Conservation (phyloP, 92 coral and sea anemone species). For the Bergia sp. region DNA sequence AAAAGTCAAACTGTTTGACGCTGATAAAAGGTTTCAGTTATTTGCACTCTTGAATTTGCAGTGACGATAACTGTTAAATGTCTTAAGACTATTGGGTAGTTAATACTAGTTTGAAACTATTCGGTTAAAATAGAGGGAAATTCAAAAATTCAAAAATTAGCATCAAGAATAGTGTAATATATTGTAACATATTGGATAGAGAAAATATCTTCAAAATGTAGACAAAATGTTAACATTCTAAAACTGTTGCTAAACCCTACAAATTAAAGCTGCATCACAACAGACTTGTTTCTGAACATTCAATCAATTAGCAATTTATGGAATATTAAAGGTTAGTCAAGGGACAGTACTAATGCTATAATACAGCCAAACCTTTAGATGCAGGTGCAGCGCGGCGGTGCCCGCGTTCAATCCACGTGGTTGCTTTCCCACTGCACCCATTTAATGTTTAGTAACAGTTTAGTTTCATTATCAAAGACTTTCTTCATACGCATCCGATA, state of each 20-base stretch:
- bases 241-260: not conserved
- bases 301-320: not conserved
- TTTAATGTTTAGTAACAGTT: constrained; percentile 32
- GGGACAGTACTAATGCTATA: not conserved
- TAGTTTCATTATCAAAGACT: constrained; percentile 38
- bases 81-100: not conserved
- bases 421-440: constrained; percentile 1
- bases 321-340: not conserved
- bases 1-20: not conserved
- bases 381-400: not conserved
- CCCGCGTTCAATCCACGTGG: constrained; percentile 6
- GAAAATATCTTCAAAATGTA: not conserved
- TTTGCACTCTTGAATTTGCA: not conserved
- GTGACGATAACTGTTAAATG: too few species aligned
- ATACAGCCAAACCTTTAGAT: not conserved
- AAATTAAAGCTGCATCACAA: not conserved
- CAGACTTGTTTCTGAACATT: too few species aligned
- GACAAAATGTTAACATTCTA: not conserved
- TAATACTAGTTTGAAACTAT: not conserved
- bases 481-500: constrained; percentile 42
- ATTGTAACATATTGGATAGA: too few species aligned
- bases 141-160: too few species aligned
- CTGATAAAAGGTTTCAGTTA: not conserved
- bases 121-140: not conserved
- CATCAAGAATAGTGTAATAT: not conserved